These are phyloP conservation scores for Clarias laeviceps DNA, from an alignment of 2,797 vertebrate genomes.

Conservation along the genomic window DNA sequence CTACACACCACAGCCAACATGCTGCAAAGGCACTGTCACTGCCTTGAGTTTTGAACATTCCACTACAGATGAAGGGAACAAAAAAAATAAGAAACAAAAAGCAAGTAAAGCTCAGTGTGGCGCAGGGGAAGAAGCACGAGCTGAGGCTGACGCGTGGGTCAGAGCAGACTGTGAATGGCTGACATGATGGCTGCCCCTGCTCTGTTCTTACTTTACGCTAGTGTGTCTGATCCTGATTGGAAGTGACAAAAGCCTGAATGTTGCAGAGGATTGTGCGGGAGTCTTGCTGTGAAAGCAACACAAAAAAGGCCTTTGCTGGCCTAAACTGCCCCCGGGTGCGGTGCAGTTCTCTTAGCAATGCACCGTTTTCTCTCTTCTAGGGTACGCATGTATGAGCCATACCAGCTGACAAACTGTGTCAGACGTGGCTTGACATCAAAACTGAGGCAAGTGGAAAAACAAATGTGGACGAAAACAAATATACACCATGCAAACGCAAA, in stretches of 20 bases:
- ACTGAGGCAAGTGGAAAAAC: slow-evolving; percentile 50
- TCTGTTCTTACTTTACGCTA: slow-evolving; percentile 41
- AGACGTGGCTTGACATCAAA: slow-evolving; percentile 41
- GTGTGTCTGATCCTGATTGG: slow-evolving; percentile 47
- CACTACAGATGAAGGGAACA: slow-evolving; percentile 13
- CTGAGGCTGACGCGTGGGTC: slow-evolving; percentile 29
- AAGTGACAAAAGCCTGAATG: slow-evolving; percentile 68
- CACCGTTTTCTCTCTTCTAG: slow-evolving; percentile 6
- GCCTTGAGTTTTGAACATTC: slow-evolving; percentile 6
- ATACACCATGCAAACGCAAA: slow-evolving; percentile 37
- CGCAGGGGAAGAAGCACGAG: slow-evolving; percentile 8
- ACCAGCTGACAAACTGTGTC: slow-evolving; percentile 49
- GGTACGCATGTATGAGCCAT: neutral
- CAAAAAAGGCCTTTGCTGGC: slow-evolving; percentile 60
- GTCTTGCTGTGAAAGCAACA: slow-evolving; percentile 74
- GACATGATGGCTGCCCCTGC: slow-evolving; percentile 14
- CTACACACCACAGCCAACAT: slow-evolving; percentile 3
- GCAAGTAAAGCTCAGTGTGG: slow-evolving; percentile 16
- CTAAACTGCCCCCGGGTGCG: slow-evolving; percentile 10
- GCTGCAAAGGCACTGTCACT: slow-evolving; percentile 6
- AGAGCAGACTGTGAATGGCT: slow-evolving; percentile 19
- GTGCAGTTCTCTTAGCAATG: slow-evolving; percentile 1
- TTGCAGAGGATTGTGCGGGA: slow-evolving; percentile 66
- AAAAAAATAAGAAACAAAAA: neutral
- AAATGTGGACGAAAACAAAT: slow-evolving; percentile 41